Conservation (phyloP, 92 coral and sea anemone genomes). For the Actinernus sp. region DNA sequence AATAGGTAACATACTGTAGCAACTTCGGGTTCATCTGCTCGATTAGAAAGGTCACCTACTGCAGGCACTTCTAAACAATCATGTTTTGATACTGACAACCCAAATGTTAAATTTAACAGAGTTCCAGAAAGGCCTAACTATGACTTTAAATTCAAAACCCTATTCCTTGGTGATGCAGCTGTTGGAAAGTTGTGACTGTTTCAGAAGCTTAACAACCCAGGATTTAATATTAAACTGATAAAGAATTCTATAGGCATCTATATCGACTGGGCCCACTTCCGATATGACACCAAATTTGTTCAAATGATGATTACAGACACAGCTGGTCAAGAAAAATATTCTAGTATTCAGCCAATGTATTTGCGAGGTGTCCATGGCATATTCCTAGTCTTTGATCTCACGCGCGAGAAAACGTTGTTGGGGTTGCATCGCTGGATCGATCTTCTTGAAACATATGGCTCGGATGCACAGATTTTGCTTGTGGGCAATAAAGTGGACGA, state of each 20-base stretch:
- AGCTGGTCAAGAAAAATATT: constrained; percentile 81
- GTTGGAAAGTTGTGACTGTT: constrained; percentile 86
- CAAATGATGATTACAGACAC: constrained; percentile 71
- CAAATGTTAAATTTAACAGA: constrained; percentile 27
- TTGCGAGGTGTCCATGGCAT: constrained; percentile 81
- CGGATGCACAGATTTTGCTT: constrained; percentile 41
- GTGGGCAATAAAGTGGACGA: constrained; percentile 81
- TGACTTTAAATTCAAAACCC: constrained; percentile 72
- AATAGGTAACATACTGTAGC: no score
- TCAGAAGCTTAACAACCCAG: constrained; percentile 65
- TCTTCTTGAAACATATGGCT: constrained; percentile 48
- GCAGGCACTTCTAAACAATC: no score
- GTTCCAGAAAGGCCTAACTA: constrained; percentile 34
- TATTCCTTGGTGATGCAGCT: constrained; percentile 73
- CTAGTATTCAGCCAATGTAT: constrained; percentile 63
- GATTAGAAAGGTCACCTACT: no score
- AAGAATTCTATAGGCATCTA: constrained; percentile 64
- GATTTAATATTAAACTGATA: constrained; percentile 31
- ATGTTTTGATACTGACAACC: background rate
- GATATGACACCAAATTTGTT: constrained; percentile 64
- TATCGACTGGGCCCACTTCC: constrained; percentile 43
- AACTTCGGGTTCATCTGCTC: no score
- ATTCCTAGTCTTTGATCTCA: constrained; percentile 76
- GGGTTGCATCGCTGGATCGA: constrained; percentile 62
- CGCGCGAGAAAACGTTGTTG: constrained; percentile 52